Base-by-base conservation (phyloP, 1,140 invertebrate species). In the Drosophila arawakana region DNA sequence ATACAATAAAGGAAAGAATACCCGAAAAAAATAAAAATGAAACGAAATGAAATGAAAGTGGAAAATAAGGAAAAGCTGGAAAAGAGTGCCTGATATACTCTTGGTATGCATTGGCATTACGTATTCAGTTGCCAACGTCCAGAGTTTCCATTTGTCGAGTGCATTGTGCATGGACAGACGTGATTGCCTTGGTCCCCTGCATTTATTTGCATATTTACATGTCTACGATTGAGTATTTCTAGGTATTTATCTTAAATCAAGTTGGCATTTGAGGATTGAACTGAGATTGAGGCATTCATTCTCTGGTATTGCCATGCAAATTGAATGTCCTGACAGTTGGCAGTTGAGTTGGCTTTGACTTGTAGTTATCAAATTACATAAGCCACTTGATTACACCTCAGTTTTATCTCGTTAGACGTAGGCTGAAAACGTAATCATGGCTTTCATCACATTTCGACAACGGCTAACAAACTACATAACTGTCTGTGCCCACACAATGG, bases 191-290 rank as follows among this genome's bases (percentile, higher is more conserved):
- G 18, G 39, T 54, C 61, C 73, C 61, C 73, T 88, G 68, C 77
- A 88, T 83, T 80, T 78, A 89, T 88, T 88, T 88, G 77, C 80
- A 89, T 88, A 80, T 89, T 89, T 80, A 84, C 84, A 47, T 70
- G 74, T n/a, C 57, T 18, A 74, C 34, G 54, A 35, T 58, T 46
- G 54, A 43, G 63, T 13, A 66, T 76, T 72, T 82, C 30, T 21
- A 11, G 54, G 15, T 58, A 76, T 76, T 73, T 77, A 73, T 67
- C 63, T 71, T 71, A 69, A 46, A 70, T 68, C 63, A 47, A 50
- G 15, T 43, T 63, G 52, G 39, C 15, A 67, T 55, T 37, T 39
- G 35, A 43, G n/a, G 7, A 39, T 21, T 69, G 65, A 18, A 10
- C 65, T 43, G 54, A 72, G 65, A 73, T 73, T 60, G 46, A 50